Evolutionary conservation across 2,797 vertebrate genomes (phyloP).

Genomic region (Poecilia wingei): DNA sequence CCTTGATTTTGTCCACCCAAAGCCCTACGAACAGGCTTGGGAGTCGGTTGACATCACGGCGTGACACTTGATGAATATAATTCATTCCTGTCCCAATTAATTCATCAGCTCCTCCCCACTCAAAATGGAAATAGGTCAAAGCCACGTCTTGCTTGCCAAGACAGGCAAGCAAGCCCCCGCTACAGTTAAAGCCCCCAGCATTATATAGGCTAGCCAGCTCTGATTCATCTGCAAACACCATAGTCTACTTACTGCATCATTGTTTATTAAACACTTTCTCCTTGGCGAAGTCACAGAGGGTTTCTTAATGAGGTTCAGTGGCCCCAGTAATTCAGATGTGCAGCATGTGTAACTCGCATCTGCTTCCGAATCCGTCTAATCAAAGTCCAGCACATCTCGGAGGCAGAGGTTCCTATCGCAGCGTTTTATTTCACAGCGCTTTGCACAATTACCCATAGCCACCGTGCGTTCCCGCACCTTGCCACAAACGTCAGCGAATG

Average conservation of each 20-base stretch:
- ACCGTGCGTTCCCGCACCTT: background rate
- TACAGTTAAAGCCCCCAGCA: slow-evolving; percentile 53
- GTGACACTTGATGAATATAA: slow-evolving; percentile 56
- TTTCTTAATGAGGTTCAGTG: slow-evolving; percentile 18
- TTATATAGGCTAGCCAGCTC: slow-evolving; percentile 65
- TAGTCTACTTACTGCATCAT: slow-evolving; percentile 18
- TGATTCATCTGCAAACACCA: slow-evolving; percentile 43
- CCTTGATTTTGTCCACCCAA: slow-evolving; percentile 25
- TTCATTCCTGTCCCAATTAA: slow-evolving; percentile 75
- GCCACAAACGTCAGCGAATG: too few relatives aligned
- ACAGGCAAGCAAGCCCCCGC: slow-evolving; percentile 17
- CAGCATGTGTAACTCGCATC: slow-evolving; percentile 25
- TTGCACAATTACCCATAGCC: background rate
- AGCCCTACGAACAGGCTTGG: slow-evolving; percentile 13
- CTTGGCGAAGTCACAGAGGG: slow-evolving; percentile 11
- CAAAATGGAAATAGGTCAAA: slow-evolving; percentile 75
- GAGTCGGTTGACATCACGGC: slow-evolving; percentile 43
- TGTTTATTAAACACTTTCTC: slow-evolving; percentile 61
- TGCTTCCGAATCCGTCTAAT: slow-evolving; percentile 10
- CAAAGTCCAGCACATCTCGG: slow-evolving; percentile 8
- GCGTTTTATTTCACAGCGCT: background rate
- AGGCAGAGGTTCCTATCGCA: slow-evolving; percentile 3
- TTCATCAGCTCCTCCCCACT: slow-evolving; percentile 67
- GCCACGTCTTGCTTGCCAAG: slow-evolving; percentile 47
- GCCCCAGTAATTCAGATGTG: slow-evolving; percentile 9